Conservation (phyloP, 1,140 invertebrate species). For the Conus betulinus region DNA sequence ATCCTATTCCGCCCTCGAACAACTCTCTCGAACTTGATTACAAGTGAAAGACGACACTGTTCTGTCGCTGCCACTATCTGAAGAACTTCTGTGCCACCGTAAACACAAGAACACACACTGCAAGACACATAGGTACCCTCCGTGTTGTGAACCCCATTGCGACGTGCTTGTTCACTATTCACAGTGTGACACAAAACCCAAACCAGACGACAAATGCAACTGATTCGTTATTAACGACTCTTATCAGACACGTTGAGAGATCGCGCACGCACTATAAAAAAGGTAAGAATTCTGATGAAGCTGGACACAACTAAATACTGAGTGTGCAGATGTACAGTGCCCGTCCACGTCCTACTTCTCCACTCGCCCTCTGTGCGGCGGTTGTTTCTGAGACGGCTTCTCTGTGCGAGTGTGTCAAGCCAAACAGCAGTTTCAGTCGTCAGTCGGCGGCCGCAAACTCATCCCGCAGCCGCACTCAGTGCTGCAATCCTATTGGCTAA, state of each 20-base stretch:
- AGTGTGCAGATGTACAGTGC: too few relatives aligned
- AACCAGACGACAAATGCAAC: not conserved
- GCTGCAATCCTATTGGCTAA: not conserved
- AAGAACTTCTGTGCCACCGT: not conserved
- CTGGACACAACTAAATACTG: too few relatives aligned
- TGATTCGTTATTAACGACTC: not conserved
- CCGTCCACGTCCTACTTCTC: not conserved
- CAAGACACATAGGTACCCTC: not conserved
- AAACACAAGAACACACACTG: not conserved
- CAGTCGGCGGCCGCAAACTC: not conserved
- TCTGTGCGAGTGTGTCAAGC: not conserved
- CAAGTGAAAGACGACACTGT: not conserved
- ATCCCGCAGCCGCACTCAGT: not conserved
- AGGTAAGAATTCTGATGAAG: too few relatives aligned
- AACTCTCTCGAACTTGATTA: slow-evolving; percentile 7
- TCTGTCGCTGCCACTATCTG: not conserved
- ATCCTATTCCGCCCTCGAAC: not conserved
- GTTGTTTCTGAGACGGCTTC: not conserved
- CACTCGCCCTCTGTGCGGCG: not conserved
- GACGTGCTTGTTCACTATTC: not conserved
- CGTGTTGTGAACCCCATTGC: not conserved
- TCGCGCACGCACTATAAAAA: not conserved
- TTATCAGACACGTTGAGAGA: not conserved
- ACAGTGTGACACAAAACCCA: not conserved
- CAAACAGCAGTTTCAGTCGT: not conserved